Evolutionary conservation across 2,797 vertebrate genomes (phyloP).

Genomic region (Gambusia yucatana): DNA sequence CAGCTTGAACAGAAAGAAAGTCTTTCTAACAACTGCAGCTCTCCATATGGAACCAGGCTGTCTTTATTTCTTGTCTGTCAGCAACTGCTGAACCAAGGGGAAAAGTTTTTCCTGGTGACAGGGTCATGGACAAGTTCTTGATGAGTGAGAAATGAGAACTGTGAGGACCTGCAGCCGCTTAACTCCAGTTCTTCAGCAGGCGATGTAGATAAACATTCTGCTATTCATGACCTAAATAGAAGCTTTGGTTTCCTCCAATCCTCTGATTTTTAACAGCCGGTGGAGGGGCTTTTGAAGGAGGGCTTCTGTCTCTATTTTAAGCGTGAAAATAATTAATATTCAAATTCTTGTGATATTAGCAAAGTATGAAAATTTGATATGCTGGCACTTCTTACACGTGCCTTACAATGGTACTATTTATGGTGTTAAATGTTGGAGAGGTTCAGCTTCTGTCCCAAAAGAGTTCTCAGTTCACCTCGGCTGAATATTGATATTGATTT

Average conservation of each 20-base stretch:
- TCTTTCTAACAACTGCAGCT: slow-evolving; percentile 32
- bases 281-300: slow-evolving; percentile 13
- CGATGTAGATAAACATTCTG: slow-evolving; percentile 10
- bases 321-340: slow-evolving; percentile 34
- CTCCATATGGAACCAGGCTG: slow-evolving; percentile 26
- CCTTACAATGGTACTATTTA: slow-evolving; percentile 15
- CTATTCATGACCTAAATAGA: slow-evolving; percentile 17
- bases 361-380: slow-evolving; percentile 2
- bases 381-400: slow-evolving; percentile 13
- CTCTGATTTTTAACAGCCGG: slow-evolving; percentile 18
- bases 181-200: slow-evolving; percentile 6
- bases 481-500: slow-evolving; percentile 57
- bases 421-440: slow-evolving; percentile 25
- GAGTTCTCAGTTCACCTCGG: slow-evolving; percentile 13
- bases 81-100: slow-evolving; percentile 36
- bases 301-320: slow-evolving; percentile 18
- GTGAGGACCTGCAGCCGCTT: slow-evolving; percentile 3
- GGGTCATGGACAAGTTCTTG: slow-evolving; percentile 52
- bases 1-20: slow-evolving; percentile 31
- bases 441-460: slow-evolving; percentile 21
- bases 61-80: slow-evolving; percentile 43
- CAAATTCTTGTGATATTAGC: slow-evolving; percentile 11
- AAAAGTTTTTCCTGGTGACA: slow-evolving; percentile 11
- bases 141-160: slow-evolving; percentile 15
- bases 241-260: background rate